Conservation (phyloP, 53 echinoderm and acorn worm species). For the Henricia sp. region DNA sequence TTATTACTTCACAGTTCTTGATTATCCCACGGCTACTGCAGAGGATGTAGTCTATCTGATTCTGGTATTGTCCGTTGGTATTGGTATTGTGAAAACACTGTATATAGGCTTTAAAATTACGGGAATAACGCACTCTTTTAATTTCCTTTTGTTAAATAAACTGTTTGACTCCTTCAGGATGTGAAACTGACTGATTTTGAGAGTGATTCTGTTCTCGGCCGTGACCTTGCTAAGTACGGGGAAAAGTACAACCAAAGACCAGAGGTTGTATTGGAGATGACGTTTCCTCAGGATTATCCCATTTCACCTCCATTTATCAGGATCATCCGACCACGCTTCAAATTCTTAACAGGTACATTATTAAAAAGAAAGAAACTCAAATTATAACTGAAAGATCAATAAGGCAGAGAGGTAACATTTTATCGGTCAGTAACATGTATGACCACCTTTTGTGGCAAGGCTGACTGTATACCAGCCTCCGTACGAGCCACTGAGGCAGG, state of each 20-base stretch:
- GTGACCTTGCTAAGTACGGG: slow-evolving; percentile 48
- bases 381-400: too few relatives aligned
- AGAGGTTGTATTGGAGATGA: slow-evolving; percentile 50
- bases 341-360: slow-evolving; percentile 62
- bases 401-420: too few relatives aligned
- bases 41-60: too few relatives aligned
- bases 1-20: neutral
- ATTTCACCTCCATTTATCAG: slow-evolving; percentile 71
- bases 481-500: too few relatives aligned
- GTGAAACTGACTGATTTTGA: slow-evolving; percentile 69
- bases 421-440: too few relatives aligned
- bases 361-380: neutral
- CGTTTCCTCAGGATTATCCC: slow-evolving; percentile 57
- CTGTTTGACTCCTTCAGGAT: slow-evolving; percentile 46
- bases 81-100: neutral
- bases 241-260: slow-evolving; percentile 36
- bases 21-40: slow-evolving; percentile 23
- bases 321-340: slow-evolving; percentile 64
- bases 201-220: slow-evolving; percentile 35
- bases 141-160: too few relatives aligned
- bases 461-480: too few relatives aligned
- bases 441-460: too few relatives aligned
- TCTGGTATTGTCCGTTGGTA: neutral
- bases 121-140: too few relatives aligned
- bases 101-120: neutral